phyloP scores from a whole-genome alignment of 2,888 invertebrate species.

The Halocaridina rubra region DNA sequence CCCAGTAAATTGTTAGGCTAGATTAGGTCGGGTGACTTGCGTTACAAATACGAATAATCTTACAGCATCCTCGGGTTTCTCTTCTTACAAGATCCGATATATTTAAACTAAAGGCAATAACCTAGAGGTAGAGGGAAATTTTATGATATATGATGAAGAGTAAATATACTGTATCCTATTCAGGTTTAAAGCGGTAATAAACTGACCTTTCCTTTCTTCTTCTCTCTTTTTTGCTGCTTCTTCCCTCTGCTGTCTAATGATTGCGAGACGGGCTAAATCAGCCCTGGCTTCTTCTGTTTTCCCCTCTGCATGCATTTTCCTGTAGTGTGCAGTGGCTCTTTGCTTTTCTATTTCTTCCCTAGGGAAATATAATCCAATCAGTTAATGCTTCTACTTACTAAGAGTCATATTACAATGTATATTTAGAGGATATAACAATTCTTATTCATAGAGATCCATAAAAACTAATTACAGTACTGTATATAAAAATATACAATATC shows the following conservation, averaged over 20 bases:
- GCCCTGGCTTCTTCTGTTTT: conserved; percentile 96
- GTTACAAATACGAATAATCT: no score
- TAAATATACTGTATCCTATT: no score
- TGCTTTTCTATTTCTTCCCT: conserved; percentile 94
- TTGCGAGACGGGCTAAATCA: conserved; percentile 91
- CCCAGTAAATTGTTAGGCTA: no score
- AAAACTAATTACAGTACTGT: no score
- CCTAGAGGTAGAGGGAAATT: no score
- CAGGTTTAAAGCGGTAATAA: no score
- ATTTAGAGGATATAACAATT: neutral
- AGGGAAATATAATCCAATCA: neutral
- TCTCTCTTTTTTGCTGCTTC: conserved; percentile 94
- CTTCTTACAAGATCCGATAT: no score
- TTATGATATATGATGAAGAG: no score
- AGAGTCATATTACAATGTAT: neutral
- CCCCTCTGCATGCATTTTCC: conserved; percentile 92
- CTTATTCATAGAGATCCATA: neutral
- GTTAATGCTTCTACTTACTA: neutral
- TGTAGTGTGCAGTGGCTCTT: conserved; percentile 88
- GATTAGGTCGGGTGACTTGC: no score
- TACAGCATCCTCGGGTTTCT: no score
- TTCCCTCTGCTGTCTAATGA: conserved; percentile 93
- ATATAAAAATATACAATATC: no score
- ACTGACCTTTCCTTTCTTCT: conserved; percentile 80
- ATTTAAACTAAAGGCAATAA: no score